Conservation (phyloP, 2,797 vertebrate genomes). For the Hozukius guyotensis region DNA sequence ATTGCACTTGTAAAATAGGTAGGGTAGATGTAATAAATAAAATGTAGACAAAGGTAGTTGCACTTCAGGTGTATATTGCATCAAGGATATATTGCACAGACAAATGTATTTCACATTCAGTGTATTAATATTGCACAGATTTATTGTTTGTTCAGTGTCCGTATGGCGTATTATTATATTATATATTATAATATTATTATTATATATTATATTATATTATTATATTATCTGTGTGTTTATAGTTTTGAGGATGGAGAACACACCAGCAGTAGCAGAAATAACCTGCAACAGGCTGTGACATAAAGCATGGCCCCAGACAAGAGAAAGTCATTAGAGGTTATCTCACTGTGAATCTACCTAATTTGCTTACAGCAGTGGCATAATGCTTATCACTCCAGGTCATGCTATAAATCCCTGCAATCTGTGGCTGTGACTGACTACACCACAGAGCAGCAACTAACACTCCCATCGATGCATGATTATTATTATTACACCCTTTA, state of each 20-base stretch:
- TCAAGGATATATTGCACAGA: too few species aligned
- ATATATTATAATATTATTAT: too few species aligned
- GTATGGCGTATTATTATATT: too few species aligned
- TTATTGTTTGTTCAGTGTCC: too few species aligned
- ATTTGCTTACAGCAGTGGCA: conserved; percentile 66
- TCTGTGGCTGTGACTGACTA: conserved; percentile 56
- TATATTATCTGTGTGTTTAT: conserved; percentile 12
- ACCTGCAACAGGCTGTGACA: conserved; percentile 37
- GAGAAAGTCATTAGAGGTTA: conserved; percentile 45
- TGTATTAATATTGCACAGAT: too few species aligned
- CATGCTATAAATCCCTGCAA: conserved; percentile 64
- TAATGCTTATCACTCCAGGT: conserved; percentile 65
- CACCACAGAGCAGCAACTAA: conserved; percentile 28
- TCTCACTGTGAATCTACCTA: conserved; percentile 54
- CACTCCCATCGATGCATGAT: conserved; percentile 32
- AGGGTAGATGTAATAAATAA: too few species aligned
- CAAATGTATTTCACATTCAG: too few species aligned
- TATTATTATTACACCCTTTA: conserved; percentile 40
- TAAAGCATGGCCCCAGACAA: conserved; percentile 1
- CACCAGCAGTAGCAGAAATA: conserved; percentile 13
- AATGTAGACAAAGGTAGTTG: too few species aligned
- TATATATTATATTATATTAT: too few species aligned
- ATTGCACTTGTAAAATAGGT: too few species aligned
- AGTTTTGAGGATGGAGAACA: conserved; percentile 19
- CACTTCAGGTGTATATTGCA: too few species aligned